Base-by-base conservation (phyloP, 2,888 invertebrate species). In the Mythimna vitellina region DNA sequence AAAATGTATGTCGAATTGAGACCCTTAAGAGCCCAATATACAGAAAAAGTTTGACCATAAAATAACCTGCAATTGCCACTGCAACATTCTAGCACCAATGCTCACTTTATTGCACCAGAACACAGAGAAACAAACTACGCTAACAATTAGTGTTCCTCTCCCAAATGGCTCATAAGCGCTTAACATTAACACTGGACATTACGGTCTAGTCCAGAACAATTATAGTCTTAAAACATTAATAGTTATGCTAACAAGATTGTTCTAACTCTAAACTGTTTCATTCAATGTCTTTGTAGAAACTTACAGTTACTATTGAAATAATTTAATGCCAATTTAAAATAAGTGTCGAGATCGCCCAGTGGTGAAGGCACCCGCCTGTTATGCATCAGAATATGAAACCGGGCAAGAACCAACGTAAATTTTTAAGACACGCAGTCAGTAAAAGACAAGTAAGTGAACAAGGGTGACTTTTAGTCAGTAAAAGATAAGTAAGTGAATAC, bases 211-310 rank as follows among this genome's bases (percentile, higher is more conserved):
- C 79, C 54, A 56, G 65, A 64, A 82, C 62, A 71, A 71, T 78
- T 49, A 65, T 22, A 53, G n/a, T 65, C 65, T 61, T 53, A 20
- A 76, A 82, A 78, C 78, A 82, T 78, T 57, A 58, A 57, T 70
- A 58, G 71, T 78, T 78, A 78, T 62, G 64, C 60, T 78, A 82
- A 78, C 71, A 70, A 78, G 53, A 53, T 53, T 56, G 61, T 82
- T 78, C n/a, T 49, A 78, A 78, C 61, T 82, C 68, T 62, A 64
- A 65, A 65, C 25, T 7, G 38, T 70, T 70, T 62, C 38, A 82
- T 81, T 77, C 42, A 81, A 66, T 46, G 64, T 60, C 82, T 70
- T 65, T 70, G 51, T 17, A 9, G 4, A 32, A 22, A 66, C 32
- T 54, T 63, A 20, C 10, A 29, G 20, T 14, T 62, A n/a, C 4